These are phyloP conservation scores for Acleris literana DNA, from an alignment of 2,888 invertebrate species.

Conservation along the genomic window DNA sequence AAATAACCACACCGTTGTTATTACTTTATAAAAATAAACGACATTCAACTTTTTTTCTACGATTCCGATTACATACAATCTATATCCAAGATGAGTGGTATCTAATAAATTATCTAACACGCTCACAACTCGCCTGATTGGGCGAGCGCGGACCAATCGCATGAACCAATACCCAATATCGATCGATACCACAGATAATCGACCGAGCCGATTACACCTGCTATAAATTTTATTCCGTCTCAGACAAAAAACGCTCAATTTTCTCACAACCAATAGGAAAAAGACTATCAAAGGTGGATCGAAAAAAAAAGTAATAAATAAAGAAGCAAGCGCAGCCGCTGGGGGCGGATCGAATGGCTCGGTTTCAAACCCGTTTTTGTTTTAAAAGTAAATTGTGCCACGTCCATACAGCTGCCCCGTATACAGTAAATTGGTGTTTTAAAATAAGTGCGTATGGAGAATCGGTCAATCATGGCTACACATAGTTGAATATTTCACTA, in stretches of 20 bases:
- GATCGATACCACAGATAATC: constrained; percentile 60
- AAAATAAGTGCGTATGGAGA: constrained; percentile 1
- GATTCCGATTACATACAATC: too few species aligned
- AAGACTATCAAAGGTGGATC: constrained; percentile 68
- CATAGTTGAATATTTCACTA: too few species aligned
- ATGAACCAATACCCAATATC: constrained; percentile 57
- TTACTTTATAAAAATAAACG: too few species aligned
- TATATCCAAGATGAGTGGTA: constrained; percentile 1
- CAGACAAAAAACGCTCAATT: constrained; percentile 68
- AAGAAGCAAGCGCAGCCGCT: constrained; percentile 57
- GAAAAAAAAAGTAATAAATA: constrained; percentile 63
- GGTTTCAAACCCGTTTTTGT: constrained; percentile 70
- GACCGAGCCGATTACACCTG: constrained; percentile 60
- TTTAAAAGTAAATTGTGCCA: constrained; percentile 48
- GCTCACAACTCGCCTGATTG: constrained; percentile 51
- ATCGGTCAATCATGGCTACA: neutral
- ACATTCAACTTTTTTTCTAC: too few species aligned
- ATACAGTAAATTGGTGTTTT: constrained; percentile 19
- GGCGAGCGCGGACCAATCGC: constrained; percentile 54
- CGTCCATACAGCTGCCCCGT: constrained; percentile 38
- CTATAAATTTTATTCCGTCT: constrained; percentile 77
- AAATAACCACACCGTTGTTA: too few species aligned
- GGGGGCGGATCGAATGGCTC: constrained; percentile 73
- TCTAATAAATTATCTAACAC: constrained; percentile 8
- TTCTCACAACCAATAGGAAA: constrained; percentile 78